phyloP scores from a whole-genome alignment of 1,140 invertebrate species.

The Chelonus insularis region DNA sequence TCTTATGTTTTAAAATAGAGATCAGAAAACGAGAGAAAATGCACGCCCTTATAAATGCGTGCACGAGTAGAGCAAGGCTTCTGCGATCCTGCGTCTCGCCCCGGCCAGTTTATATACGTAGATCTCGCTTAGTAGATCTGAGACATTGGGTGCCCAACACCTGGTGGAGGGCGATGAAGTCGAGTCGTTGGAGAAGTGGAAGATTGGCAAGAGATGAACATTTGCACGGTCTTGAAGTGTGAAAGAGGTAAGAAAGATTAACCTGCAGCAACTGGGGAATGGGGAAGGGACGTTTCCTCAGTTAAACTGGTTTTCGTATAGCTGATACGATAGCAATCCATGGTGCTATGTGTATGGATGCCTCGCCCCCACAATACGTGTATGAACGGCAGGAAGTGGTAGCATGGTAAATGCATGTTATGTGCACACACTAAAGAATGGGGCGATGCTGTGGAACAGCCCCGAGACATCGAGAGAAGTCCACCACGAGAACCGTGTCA shows the following conservation, averaged over 20 bases:
- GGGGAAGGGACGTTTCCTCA: background rate
- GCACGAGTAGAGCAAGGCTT: slow-evolving; percentile 52
- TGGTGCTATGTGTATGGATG: background rate
- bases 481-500: slow-evolving; percentile 57
- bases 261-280: background rate
- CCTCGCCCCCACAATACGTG: background rate
- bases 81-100: slow-evolving; percentile 55
- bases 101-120: slow-evolving; percentile 59
- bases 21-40: background rate
- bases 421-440: background rate
- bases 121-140: slow-evolving; percentile 49
- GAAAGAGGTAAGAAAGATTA: background rate
- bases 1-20: too few species aligned
- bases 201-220: background rate
- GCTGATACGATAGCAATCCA: background rate
- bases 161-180: slow-evolving; percentile 21
- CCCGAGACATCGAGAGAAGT: slow-evolving; percentile 29
- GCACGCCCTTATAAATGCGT: slow-evolving; percentile 36
- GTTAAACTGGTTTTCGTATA: slow-evolving; percentile 2
- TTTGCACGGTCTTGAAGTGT: background rate
- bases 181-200: background rate
- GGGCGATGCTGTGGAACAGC: slow-evolving; percentile 30
- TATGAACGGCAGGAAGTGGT: background rate
- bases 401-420: background rate
- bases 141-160: slow-evolving; percentile 34